Evolutionary conservation across 2,797 vertebrate genomes (phyloP), one percentile per base, ranked within the genome.

Genomic region (Rhodeus uyekii): DNA sequence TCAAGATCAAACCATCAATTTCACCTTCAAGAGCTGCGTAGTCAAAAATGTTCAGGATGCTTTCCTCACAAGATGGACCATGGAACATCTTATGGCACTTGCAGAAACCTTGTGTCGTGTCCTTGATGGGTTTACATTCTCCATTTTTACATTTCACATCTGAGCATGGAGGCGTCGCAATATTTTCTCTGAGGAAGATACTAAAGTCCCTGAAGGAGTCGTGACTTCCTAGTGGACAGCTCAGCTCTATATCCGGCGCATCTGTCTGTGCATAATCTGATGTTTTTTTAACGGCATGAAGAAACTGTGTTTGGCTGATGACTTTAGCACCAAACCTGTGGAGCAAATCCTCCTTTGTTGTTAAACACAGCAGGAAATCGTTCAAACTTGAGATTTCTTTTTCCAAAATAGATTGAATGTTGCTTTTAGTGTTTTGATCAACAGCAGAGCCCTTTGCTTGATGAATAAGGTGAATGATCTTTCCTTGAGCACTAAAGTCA

Each of bases 321-420:
- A 3, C 27, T 32, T 71, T 6, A 32, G 68, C 68, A 46, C 68
- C 42, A 48, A 32, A 32, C 42, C 4, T 48, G 4, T 32, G 27
- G 14, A 71, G 27, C 24, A 71, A 8, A 27, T 32, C 44, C 0
- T 71, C 27, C 27, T 48, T 48, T 0, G 34, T 19, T 1, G 5
- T 22, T 5, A 0, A 0, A 32, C 68, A 71, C 68, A 3, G 16
- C 0, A n/a, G n/a, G n/a, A 0, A 16, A 5, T 2, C 6, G 0
- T 0, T 46, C 34, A 38, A n/a, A 36, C 0, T 2, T 69, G 0
- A 1, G 0, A 69, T 7, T 32, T 5, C 18, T 0, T 1, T 71
- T 18, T 32, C 8, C 2, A 22, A 19, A 48, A 16, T 32, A 18
- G 18, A 71, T 29, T 48, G 1, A 71, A 71, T 1, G 0, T 2